Evolutionary conservation across 2,113 vertebrate species (phyloP), one percentile per base, ranked within the genome.

Genomic region (Tachuris rubrigastra): DNA sequence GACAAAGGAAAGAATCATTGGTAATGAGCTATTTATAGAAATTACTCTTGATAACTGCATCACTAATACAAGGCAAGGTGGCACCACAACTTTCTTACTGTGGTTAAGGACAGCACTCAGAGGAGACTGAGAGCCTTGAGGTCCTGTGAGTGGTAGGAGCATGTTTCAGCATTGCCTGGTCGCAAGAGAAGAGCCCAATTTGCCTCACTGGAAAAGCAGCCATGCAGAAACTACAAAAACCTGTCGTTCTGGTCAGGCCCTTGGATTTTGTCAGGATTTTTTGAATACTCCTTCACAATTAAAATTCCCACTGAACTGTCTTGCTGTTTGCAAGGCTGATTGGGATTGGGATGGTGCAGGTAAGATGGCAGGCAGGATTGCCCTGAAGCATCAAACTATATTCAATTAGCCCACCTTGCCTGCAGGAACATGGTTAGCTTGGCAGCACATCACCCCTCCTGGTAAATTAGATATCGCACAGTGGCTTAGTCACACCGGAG

Each of bases 371-470:
- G 72, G 44, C 0, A 0, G 81, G 21, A 44, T 60, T 92, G 58
- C 85, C 95, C 90, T 0, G 4, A n/a, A 93, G 85, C 92, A 90
- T 28, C 9, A 3, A 84, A 35, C 58, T 52, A 2, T 20, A 35
- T 78, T 94, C 44, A 75, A 15, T 94, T 28, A 92, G 69, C 69
- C 77, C 83, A 84, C 76, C 78, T 81, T 8, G 5, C 65, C 77
- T 86, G 58, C 80, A 78, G 73, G 30, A 93, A 62, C 66, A 12
- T 2, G 74, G 84, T 66, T 87, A 87, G 90, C 86, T 93, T 93
- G 96, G 94, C 95, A 95, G 87, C 87, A 89, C 82, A 28, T 59
- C 84, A 39, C 31, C 92, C 77, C 78, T 75, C 69, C 81, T 85
- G 85, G 77, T 82, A 85, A 93, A 82, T 71, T 66, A 93, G 92